A percentile compares a stretch with the other conserved stretches of the same genome.
Conservation (phyloP, 2,888 invertebrate genomes). For the Xestoiulus laeticollis region DNA sequence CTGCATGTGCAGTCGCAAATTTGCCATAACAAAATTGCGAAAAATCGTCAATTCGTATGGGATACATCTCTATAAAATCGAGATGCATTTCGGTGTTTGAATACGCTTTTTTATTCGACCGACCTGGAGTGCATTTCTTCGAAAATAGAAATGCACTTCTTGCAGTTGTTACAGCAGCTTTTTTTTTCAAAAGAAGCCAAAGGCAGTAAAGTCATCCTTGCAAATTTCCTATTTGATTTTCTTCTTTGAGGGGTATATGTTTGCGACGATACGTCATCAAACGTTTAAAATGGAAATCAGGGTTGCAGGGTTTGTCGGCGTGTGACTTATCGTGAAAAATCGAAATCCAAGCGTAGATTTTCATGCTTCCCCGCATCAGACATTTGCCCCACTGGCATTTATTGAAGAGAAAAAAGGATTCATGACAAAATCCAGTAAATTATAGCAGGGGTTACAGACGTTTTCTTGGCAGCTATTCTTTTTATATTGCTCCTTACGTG, state of each 20-base stretch:
- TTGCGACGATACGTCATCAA: slow-evolving; percentile 11
- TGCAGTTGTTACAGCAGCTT: not conserved
- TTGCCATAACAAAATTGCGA: not conserved
- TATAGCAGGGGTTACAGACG: slow-evolving; percentile 16
- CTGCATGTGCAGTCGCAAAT: no score
- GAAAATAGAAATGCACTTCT: slow-evolving; percentile 13
- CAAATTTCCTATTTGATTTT: not conserved
- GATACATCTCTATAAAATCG: not conserved
- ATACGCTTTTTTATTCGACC: not conserved
- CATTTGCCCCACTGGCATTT: slow-evolving; percentile 7
- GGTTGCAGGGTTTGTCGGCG: slow-evolving; percentile 7
- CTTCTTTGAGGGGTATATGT: not conserved
- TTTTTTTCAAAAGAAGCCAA: not conserved
- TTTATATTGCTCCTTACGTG: not conserved
- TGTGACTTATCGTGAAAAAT: not conserved
- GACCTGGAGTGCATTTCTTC: not conserved
- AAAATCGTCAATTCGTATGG: not conserved
- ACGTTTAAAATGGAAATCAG: slow-evolving; percentile 13
- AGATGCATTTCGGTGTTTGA: not conserved
- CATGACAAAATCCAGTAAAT: slow-evolving; percentile 12
- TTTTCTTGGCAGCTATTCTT: slow-evolving; percentile 11
- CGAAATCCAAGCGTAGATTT: not conserved
- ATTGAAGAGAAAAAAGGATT: slow-evolving; percentile 14
- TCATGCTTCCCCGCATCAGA: slow-evolving; percentile 17
- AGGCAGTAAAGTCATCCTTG: not conserved